A percentile compares a stretch with the other conserved stretches of the same genome.
Conservation (phyloP, 2,113 vertebrate species). For the Baryphthengus martii region DNA sequence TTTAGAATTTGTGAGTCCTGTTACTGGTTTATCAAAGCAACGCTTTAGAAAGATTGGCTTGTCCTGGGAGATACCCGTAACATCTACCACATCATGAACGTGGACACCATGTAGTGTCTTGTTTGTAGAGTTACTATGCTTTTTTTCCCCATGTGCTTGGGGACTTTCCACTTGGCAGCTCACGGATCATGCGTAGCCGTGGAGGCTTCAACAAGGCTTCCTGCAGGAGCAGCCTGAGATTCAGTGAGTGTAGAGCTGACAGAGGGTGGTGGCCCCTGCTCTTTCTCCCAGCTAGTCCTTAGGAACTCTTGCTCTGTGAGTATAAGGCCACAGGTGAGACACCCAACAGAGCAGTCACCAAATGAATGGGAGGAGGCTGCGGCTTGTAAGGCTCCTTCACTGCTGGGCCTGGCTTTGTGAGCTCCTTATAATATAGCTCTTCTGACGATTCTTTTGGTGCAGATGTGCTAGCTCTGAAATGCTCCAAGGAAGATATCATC, state of each 20-base stretch:
- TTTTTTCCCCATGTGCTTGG: neutral
- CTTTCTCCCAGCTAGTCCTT: neutral
- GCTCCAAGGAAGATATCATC: neutral
- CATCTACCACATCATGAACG: accelerated
- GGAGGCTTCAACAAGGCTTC: neutral
- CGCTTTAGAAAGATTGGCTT: neutral
- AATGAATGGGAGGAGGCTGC: neutral
- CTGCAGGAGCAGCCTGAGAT: neutral
- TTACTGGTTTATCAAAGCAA: neutral
- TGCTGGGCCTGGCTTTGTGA: neutral
- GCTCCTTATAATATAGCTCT: neutral
- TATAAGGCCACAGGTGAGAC: neutral
- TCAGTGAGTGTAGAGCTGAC: neutral
- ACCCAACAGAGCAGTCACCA: neutral
- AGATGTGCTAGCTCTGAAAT: neutral
- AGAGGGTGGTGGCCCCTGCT: neutral
- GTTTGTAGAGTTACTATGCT: neutral
- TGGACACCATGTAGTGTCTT: neutral
- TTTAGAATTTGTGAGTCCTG: neutral
- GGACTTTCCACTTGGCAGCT: neutral
- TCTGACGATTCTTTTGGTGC: neutral
- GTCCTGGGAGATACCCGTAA: neutral
- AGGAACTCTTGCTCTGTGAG: neutral
- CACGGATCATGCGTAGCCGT: neutral
- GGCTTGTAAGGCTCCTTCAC: neutral